Evolutionary conservation across 2,113 vertebrate genomes (phyloP).

Genomic region (Prunella fulvescens): DNA sequence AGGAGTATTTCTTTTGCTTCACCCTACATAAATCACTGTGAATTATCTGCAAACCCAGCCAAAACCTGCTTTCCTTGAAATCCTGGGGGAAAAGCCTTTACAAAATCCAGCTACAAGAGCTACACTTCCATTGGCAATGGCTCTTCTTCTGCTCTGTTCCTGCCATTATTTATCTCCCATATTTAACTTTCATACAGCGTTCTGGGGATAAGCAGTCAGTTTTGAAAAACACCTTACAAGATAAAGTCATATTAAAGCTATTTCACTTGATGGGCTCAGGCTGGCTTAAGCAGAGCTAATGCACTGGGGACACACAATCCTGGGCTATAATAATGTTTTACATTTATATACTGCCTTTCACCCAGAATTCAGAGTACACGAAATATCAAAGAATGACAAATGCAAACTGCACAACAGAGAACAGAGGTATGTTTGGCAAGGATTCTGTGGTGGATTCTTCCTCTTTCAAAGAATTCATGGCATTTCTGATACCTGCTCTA

Average conservation of each 20-base stretch:
- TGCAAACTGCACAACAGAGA: not conserved
- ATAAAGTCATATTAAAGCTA: conserved; percentile 42
- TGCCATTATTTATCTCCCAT: conserved; percentile 29
- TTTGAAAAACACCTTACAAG: conserved; percentile 58
- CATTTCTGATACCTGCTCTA: not conserved
- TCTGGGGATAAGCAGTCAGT: conserved; percentile 30
- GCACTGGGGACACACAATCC: not conserved
- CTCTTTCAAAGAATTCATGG: not conserved
- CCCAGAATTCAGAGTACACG: not conserved
- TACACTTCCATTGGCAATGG: not conserved
- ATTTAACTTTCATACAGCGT: not conserved
- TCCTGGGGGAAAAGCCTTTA: not conserved
- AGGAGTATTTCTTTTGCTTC: conserved; percentile 24
- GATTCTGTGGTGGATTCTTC: not conserved
- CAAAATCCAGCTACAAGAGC: conserved; percentile 9
- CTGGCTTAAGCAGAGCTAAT: conserved; percentile 6
- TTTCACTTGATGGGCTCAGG: conserved; percentile 34
- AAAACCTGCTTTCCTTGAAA: not conserved
- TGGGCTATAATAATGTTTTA: not conserved
- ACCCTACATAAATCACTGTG: conserved; percentile 35
- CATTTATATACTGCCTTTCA: conserved; percentile 30
- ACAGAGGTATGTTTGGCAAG: not conserved
- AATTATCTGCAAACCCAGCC: conserved; percentile 5
- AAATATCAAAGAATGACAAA: not conserved
- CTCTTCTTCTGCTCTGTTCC: not conserved